These are phyloP conservation scores for Danio kyathit DNA, from an alignment of 2,797 vertebrate species.

Conservation along the genomic window DNA sequence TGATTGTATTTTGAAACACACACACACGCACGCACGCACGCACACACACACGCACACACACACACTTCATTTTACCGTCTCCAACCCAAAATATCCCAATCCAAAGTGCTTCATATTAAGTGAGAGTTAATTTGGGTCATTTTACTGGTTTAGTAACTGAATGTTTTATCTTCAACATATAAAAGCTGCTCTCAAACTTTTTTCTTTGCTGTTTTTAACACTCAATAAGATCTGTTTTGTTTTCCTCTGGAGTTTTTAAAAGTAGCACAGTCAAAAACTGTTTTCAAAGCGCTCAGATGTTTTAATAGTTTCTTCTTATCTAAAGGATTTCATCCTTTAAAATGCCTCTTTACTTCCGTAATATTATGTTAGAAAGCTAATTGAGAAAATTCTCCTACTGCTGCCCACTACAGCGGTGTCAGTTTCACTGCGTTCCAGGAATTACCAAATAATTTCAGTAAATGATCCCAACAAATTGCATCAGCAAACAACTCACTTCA, in stretches of 20 bases:
- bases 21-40: too few relatives aligned
- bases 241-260: constrained; percentile 28
- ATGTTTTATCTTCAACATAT: constrained; percentile 18
- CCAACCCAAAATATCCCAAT: background rate
- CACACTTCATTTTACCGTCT: too few relatives aligned
- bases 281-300: constrained; percentile 1
- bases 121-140: background rate
- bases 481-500: constrained; percentile 40
- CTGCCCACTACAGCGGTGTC: constrained; percentile 24
- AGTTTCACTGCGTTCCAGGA: constrained; percentile 23
- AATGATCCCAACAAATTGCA: constrained; percentile 45
- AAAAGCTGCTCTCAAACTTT: constrained; percentile 21
- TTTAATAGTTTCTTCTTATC: constrained; percentile 14
- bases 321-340: constrained; percentile 33
- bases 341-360: constrained; percentile 27
- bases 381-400: constrained; percentile 37
- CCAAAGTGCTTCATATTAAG: background rate
- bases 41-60: too few relatives aligned
- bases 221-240: constrained; percentile 24
- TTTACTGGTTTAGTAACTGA: background rate
- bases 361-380: constrained; percentile 38
- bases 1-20: too few relatives aligned
- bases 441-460: constrained; percentile 51
- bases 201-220: constrained; percentile 25
- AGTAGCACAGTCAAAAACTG: constrained; percentile 9